phyloP scores from a whole-genome alignment of 2,113 vertebrate species.

The Malurus melanocephalus region DNA sequence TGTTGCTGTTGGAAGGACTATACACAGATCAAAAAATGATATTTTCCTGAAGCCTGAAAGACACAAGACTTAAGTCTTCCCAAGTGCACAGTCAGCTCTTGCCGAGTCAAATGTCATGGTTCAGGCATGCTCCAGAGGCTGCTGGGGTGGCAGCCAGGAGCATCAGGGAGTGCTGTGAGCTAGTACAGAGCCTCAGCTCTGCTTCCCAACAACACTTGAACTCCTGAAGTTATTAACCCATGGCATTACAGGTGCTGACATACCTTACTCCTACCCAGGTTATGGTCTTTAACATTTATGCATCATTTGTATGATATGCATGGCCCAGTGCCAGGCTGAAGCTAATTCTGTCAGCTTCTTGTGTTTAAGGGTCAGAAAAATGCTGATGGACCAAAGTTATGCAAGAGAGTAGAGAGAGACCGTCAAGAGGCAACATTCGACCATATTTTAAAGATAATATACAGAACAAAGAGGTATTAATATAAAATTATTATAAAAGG shows the following conservation, averaged over 20 bases:
- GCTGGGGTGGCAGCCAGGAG: background rate
- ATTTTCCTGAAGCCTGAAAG: background rate
- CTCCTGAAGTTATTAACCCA: background rate
- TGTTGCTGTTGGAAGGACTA: background rate
- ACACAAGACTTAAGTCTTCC: background rate
- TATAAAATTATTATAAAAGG: background rate
- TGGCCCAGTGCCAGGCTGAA: background rate
- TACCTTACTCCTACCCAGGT: background rate
- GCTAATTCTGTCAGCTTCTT: background rate
- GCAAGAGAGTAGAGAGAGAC: constrained; percentile 11
- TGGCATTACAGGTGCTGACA: background rate
- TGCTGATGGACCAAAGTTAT: background rate
- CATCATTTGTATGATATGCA: background rate
- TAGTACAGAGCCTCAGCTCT: background rate
- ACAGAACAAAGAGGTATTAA: constrained; percentile 7
- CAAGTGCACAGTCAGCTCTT: background rate
- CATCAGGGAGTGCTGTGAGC: background rate
- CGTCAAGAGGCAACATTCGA: background rate
- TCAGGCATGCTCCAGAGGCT: background rate
- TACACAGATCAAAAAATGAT: background rate
- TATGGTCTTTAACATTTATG: background rate
- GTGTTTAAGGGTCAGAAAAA: background rate
- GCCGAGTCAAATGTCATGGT: background rate
- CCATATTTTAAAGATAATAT: background rate
- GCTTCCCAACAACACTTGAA: background rate